Base-by-base conservation (phyloP, 2,888 invertebrate species). In the Apamea anceps region DNA sequence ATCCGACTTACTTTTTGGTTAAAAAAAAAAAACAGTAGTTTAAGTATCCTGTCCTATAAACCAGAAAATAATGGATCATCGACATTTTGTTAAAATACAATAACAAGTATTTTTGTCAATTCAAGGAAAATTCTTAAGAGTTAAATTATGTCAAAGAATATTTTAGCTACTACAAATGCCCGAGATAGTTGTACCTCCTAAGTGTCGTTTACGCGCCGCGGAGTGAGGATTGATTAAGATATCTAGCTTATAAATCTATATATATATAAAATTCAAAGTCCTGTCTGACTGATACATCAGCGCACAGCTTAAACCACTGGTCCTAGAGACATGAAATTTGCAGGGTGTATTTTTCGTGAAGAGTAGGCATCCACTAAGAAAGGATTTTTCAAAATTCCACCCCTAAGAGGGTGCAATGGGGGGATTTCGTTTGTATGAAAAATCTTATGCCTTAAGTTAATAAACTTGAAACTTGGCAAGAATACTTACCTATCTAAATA, bases 201-300 rank as follows among this genome's bases (percentile, higher is more conserved):
- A 57, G 57, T 25, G 25, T 18, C 48, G 48, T 72, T 68, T 32
- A 51, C n/a, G 37, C 37, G 5, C 18, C 68, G 8, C 18, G 7
- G 45, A 51, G 32, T 70, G n/a, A 21, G 15, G 32, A 63, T 72
- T 28, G 32, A 85, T 84, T 82, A 73, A 84, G 80, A 79, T 63
- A 65, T 0, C 12, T 57, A n/a, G 68, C 45, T 13, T 54, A 66
- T 79, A 84, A 65, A 84, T 72, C n/a, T n/a, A n/a, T n/a, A n/a
- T n/a, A n/a, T n/a, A n/a, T n/a, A n/a, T n/a, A n/a, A n/a, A n/a
- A n/a, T n/a, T n/a, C n/a, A n/a, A n/a, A n/a, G n/a, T n/a, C n/a
- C n/a, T n/a, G n/a, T n/a, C n/a, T n/a, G n/a, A n/a, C n/a, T n/a
- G n/a, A n/a, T n/a, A n/a, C n/a, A n/a, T n/a, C n/a, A n/a, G n/a